Evolutionary conservation across 2,888 invertebrate species (phyloP).

Genomic region (Willowsia nigromaculata): DNA sequence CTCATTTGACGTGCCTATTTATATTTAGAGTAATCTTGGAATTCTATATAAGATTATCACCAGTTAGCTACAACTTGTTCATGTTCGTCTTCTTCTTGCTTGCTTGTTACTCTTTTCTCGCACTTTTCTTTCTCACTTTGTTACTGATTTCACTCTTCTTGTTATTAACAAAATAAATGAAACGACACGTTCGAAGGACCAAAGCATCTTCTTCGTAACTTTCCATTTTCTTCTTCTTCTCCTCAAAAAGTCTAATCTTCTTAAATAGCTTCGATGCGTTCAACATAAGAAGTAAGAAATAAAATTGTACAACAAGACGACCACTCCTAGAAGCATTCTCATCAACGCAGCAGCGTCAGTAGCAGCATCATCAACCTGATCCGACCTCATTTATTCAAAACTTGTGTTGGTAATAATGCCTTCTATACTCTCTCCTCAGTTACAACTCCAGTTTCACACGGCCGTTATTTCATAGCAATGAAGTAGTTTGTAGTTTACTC

Average conservation of each 20-base stretch:
- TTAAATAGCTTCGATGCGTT: conserved; percentile 31
- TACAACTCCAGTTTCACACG: background rate
- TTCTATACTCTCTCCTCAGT: background rate
- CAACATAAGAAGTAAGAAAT: conserved; percentile 18
- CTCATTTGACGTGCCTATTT: conserved; percentile 40
- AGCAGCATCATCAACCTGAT: conserved; percentile 55
- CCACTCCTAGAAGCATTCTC: background rate
- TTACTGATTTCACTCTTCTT: conserved; percentile 55
- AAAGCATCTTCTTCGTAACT: conserved; percentile 30
- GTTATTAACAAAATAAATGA: conserved; percentile 79
- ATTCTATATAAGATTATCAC: background rate
- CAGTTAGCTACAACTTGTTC: conserved; percentile 23
- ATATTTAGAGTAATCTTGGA: conserved; percentile 32
- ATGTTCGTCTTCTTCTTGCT: background rate
- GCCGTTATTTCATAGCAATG: background rate
- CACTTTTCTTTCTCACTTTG: conserved; percentile 50
- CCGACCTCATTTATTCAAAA: conserved; percentile 72
- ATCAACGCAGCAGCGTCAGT: background rate
- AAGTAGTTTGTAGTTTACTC: conserved; percentile 28
- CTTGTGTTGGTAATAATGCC: conserved; percentile 35
- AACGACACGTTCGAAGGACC: conserved; percentile 76
- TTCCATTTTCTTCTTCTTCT: conserved; percentile 30
- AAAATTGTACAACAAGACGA: conserved; percentile 1
- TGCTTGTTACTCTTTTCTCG: conserved; percentile 36
- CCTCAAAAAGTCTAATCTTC: conserved; percentile 59